Evolutionary conservation across 2,797 vertebrate genomes (phyloP).

Genomic region (Notoglanidium macrostoma): DNA sequence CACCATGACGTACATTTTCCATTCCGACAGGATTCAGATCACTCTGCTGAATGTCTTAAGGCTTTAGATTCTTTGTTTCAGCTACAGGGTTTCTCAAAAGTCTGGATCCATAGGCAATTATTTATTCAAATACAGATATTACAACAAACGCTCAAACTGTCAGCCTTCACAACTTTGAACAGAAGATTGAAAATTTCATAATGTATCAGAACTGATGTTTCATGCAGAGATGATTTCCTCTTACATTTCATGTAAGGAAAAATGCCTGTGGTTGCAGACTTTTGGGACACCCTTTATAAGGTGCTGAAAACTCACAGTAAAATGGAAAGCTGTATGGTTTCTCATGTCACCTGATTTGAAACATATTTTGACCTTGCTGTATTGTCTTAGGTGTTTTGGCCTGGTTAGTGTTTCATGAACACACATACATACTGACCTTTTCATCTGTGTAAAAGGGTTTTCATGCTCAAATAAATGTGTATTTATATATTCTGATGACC

Average conservation of each 20-base stretch:
- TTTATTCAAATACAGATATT: too few relatives aligned
- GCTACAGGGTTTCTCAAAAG: too few relatives aligned
- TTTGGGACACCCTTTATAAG: neutral
- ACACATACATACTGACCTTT: neutral
- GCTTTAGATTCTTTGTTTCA: neutral
- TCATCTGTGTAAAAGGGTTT: neutral
- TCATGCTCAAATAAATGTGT: neutral
- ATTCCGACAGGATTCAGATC: neutral
- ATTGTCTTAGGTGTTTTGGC: constrained; percentile 6
- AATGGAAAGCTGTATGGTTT: constrained; percentile 15
- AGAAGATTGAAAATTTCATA: too few relatives aligned
- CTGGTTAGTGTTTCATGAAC: neutral
- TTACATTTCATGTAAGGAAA: too few relatives aligned
- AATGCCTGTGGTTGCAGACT: too few relatives aligned
- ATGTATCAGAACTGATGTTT: neutral
- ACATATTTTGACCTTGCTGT: neutral
- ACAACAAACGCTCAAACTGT: too few relatives aligned
- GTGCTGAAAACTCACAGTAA: neutral
- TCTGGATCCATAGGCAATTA: too few relatives aligned
- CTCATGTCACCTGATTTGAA: neutral
- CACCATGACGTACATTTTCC: neutral
- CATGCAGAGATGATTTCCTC: neutral
- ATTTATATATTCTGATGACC: constrained; percentile 3
- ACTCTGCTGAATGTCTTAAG: neutral
- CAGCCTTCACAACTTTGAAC: too few relatives aligned